Base-by-base conservation (phyloP, 2,797 vertebrate genomes). In the Pseudochaenichthys georgianus region DNA sequence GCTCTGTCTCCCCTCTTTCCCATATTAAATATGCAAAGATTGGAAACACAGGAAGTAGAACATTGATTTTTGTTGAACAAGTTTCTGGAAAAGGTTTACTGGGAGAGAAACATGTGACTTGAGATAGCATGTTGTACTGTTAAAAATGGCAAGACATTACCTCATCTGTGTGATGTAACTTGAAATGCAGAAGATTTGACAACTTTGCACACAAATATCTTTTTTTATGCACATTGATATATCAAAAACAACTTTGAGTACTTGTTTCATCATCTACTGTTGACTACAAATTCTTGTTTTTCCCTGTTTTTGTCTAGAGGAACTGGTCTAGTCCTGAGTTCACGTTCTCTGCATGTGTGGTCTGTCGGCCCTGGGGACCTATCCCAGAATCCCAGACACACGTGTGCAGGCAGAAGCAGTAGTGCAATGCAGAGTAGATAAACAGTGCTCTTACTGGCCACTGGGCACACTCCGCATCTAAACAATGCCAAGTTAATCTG, bases 261-360 rank as follows among this genome's bases (percentile, higher is more conserved):
- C 38, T 48, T 55, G 12, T 60, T 66, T 80, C 28, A 53, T 47
- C 31, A 9, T 77, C 64, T 55, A 13, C 13, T 51, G 50, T 34
- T 74, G 16, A 68, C 13, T 70, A 10, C 12, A 43, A 48, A 80
- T 81, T 81, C 19, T 76, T 64, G 15, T 47, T 76, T 73, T 71
- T 79, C 45, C 53, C 61, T 61, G n/a, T 16, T 61, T 59, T 41
- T 75, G 75, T 86, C 64, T 64, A 64, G 58, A 87, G 75, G 59
- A 84, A 80, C 63, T 73, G 68, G 81, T 74, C 68, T 62, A 84
- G 81, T 63, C 55, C 80, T 71, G 88, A 90, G 91, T 94, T 92
- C 93, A 93, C 83, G 80, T 90, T 93, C 81, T 92, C 94, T 83
- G 91, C 94, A 94, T 95, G 95, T 96, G 95, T 96, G 95, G 95